phyloP scores from a whole-genome alignment of 2,113 vertebrate species.

The Bubalus kerabau region DNA sequence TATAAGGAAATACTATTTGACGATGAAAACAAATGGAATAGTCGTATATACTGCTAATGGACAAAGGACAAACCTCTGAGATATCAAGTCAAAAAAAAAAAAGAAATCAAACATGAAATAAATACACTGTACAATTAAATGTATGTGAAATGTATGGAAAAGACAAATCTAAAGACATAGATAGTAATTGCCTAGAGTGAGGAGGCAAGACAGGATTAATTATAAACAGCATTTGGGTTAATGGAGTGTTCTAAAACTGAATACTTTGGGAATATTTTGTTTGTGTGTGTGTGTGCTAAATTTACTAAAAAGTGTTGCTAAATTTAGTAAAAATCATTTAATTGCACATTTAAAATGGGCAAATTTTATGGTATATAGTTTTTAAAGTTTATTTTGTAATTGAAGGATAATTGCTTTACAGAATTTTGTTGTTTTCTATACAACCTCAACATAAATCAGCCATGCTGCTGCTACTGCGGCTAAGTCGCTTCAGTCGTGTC shows the following conservation, averaged over 20 bases:
- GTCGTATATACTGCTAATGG: background rate
- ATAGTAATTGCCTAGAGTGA: background rate
- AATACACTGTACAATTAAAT: background rate
- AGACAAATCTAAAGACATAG: background rate
- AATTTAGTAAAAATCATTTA: background rate
- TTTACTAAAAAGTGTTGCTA: background rate
- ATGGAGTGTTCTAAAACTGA: background rate
- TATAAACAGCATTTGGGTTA: background rate
- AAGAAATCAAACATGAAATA: background rate
- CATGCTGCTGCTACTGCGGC: background rate
- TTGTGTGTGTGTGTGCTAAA: background rate
- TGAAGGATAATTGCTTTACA: background rate
- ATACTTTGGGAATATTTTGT: background rate
- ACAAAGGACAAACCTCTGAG: background rate
- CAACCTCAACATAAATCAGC: background rate
- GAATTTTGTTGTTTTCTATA: background rate
- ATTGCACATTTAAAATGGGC: background rate
- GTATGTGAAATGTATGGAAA: background rate
- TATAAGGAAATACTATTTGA: background rate
- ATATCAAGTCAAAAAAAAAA: background rate
- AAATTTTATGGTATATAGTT: background rate
- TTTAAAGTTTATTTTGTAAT: background rate
- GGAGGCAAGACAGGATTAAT: background rate
- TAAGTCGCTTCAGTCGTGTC: too few relatives aligned
- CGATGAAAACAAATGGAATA: background rate